phyloP scores from a whole-genome alignment of 2,113 vertebrate species.

The Ascaphus truei region DNA sequence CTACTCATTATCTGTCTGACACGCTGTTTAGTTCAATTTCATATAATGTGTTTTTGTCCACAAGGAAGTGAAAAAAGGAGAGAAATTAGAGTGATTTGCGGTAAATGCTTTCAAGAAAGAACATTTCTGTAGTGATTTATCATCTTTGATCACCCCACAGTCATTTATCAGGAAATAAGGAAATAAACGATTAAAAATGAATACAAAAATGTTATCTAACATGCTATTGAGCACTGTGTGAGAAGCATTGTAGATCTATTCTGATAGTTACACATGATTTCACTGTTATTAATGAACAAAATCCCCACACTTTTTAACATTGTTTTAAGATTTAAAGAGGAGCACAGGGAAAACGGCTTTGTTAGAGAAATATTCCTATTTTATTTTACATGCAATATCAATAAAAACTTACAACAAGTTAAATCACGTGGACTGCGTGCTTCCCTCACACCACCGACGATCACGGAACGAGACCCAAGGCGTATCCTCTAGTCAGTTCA shows the following conservation, averaged over 20 bases:
- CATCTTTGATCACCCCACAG: neutral
- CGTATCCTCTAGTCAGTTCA: no score
- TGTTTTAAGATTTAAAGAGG: no score
- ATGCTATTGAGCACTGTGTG: neutral
- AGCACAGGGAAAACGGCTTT: no score
- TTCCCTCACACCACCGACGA: no score
- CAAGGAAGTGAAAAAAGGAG: neutral
- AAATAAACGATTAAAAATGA: no score
- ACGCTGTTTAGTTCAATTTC: neutral
- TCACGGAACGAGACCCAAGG: no score
- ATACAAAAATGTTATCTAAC: neutral
- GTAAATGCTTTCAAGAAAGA: slow-evolving; percentile 6
- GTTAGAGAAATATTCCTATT: no score
- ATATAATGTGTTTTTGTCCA: neutral
- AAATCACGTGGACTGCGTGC: no score
- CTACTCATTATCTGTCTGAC: neutral
- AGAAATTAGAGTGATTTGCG: neutral
- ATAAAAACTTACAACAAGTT: no score
- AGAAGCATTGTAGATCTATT: neutral
- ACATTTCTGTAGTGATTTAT: neutral
- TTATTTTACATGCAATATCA: no score
- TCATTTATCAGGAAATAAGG: neutral
- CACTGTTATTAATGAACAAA: neutral
- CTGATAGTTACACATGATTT: neutral
- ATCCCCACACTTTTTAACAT: neutral